These are phyloP conservation scores for Leptothorax acervorum DNA, from an alignment of 2,888 invertebrate species.

Conservation along the genomic window DNA sequence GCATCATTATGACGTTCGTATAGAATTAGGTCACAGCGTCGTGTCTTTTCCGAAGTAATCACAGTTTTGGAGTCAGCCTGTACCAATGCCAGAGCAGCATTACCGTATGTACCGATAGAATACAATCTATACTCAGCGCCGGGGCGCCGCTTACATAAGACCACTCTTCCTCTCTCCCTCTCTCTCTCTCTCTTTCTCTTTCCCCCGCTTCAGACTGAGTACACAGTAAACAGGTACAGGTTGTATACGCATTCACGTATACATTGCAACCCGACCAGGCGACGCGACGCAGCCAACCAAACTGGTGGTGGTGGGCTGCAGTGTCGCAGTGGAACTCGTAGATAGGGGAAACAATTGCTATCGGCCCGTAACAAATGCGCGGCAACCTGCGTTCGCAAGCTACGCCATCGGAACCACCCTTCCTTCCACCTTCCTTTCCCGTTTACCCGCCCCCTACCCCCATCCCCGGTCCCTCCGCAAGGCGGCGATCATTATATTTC, in stretches of 20 bases:
- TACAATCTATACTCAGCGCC: constrained; percentile 75
- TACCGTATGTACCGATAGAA: constrained; percentile 80
- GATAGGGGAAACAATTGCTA: constrained; percentile 84
- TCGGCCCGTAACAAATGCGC: constrained; percentile 83
- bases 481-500: constrained; percentile 77
- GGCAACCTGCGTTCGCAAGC: constrained; percentile 76
- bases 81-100: constrained; percentile 69
- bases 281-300: constrained; percentile 77
- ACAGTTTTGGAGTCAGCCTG: constrained; percentile 64
- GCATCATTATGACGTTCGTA: not conserved
- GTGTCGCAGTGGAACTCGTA: constrained; percentile 82
- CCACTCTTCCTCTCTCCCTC: constrained; percentile 59
- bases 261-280: constrained; percentile 67
- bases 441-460: constrained; percentile 23
- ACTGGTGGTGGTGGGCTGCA: constrained; percentile 74
- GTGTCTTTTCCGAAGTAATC: constrained; percentile 49
- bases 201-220: constrained; percentile 45
- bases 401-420: constrained; percentile 57
- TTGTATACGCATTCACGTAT: constrained; percentile 74
- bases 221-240: constrained; percentile 71
- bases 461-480: constrained; percentile 13
- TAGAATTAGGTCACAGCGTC: constrained; percentile 26
- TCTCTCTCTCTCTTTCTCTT: constrained; percentile 29
- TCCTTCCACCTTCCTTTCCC: constrained; percentile 43
- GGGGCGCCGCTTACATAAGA: constrained; percentile 74